Percentiles rank a stretch among this genome's conserved stretches.
phyloP scores from a whole-genome alignment of 2,797 vertebrate species.

The Strix occidentalis region DNA sequence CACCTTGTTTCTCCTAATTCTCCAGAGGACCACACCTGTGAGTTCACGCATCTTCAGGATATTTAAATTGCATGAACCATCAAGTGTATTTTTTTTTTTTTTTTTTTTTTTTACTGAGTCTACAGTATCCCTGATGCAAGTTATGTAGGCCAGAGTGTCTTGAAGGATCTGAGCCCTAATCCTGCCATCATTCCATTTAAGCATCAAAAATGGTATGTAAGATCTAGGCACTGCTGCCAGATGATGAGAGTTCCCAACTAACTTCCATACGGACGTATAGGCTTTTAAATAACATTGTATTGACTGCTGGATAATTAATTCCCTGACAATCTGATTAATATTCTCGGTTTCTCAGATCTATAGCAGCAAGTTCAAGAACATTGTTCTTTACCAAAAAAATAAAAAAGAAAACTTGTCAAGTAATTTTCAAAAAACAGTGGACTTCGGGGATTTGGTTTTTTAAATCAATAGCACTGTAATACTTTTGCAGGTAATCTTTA shows the following conservation, averaged over 20 bases:
- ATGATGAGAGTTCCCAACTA: not conserved
- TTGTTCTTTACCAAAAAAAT: not conserved
- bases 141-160: not conserved
- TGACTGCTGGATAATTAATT: conserved; percentile 3
- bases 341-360: not conserved
- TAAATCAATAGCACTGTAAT: conserved; percentile 66
- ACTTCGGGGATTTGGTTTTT: conserved; percentile 15
- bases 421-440: conserved; percentile 22
- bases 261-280: not conserved
- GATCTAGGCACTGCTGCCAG: not conserved
- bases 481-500: conserved; percentile 72
- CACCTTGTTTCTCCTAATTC: not conserved
- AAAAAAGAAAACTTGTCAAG: not conserved
- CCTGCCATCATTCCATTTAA: not conserved
- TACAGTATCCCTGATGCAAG: not conserved
- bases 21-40: not conserved
- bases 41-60: not conserved
- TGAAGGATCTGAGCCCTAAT: not conserved
- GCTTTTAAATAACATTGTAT: not conserved
- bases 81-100: not conserved
- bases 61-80: not conserved
- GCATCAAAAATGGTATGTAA: not conserved
- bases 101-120: not conserved
- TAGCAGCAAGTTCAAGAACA: not conserved
- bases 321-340: conserved; percentile 5